phyloP scores from a whole-genome alignment of 2,797 vertebrate species.

The Hydrocynus forskahlii region DNA sequence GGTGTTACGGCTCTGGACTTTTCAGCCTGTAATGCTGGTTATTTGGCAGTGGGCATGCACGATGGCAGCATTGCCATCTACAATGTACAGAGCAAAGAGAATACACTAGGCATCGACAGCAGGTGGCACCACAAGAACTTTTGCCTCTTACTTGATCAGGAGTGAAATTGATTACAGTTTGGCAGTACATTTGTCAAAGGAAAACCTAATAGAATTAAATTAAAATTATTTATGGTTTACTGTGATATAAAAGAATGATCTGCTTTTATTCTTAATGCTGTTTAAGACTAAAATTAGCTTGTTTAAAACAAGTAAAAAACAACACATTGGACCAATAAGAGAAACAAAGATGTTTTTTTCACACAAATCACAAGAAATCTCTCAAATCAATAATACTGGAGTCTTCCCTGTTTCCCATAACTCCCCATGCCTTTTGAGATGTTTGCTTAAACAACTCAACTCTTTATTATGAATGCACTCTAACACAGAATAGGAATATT shows the following conservation, averaged over 20 bases:
- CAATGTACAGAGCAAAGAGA: slow-evolving; percentile 66
- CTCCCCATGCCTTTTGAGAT: background rate
- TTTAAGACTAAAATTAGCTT: background rate
- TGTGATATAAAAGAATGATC: background rate
- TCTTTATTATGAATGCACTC: background rate
- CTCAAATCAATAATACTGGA: background rate
- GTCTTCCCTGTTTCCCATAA: slow-evolving; percentile 9
- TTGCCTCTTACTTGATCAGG: background rate
- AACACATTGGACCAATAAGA: background rate
- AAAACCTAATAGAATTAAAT: background rate
- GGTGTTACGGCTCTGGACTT: slow-evolving; percentile 89
- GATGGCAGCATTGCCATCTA: slow-evolving; percentile 81
- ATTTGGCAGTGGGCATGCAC: slow-evolving; percentile 84
- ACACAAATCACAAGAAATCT: background rate
- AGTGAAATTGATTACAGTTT: background rate
- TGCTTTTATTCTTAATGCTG: background rate
- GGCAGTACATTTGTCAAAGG: background rate
- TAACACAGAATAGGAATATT: background rate
- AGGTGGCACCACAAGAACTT: slow-evolving; percentile 71
- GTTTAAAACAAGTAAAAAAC: background rate
- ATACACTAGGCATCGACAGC: slow-evolving; percentile 71
- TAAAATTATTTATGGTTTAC: background rate
- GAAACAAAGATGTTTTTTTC: background rate
- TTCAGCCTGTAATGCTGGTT: slow-evolving; percentile 73
- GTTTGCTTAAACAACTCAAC: background rate